phyloP scores from a whole-genome alignment of 64 coral and sea anemone genomes.

The Anthopleura sola region DNA sequence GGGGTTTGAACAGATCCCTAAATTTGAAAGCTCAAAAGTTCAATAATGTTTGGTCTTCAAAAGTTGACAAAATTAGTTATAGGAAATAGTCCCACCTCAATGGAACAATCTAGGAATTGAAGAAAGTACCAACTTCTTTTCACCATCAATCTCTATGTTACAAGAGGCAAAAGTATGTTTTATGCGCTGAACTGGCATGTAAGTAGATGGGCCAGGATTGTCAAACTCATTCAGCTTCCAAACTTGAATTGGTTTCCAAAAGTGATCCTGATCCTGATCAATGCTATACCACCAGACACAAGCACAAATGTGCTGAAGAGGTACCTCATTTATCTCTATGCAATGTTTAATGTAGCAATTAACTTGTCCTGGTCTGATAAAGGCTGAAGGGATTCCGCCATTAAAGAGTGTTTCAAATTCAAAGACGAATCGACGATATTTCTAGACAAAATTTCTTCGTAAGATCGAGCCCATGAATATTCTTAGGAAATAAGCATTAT shows the following conservation, averaged over 20 bases:
- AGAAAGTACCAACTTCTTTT: background rate
- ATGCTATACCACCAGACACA: constrained; percentile 20
- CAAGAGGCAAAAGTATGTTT: constrained; percentile 34
- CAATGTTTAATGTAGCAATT: constrained; percentile 14
- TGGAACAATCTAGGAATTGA: too few species aligned
- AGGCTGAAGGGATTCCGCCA: background rate
- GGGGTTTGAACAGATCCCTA: too few species aligned
- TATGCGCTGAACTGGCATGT: constrained; percentile 51
- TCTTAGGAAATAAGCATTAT: too few species aligned
- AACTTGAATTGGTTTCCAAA: constrained; percentile 43
- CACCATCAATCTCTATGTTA: background rate
- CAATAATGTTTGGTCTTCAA: too few species aligned
- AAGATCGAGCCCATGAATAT: too few species aligned
- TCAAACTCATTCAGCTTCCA: constrained; percentile 41
- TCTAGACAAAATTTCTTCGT: too few species aligned
- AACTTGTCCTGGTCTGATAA: constrained; percentile 29
- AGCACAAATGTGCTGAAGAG: constrained; percentile 18
- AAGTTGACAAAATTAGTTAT: too few species aligned
- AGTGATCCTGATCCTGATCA: constrained; percentile 37
- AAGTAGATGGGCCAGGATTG: constrained; percentile 36
- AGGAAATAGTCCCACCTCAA: too few species aligned
- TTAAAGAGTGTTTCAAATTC: too few species aligned
- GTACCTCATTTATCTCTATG: constrained; percentile 4
- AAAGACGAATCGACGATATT: too few species aligned
- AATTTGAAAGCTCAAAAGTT: too few species aligned